Conservation (phyloP, 2,888 invertebrate genomes). For the Ernsta delagoae region DNA sequence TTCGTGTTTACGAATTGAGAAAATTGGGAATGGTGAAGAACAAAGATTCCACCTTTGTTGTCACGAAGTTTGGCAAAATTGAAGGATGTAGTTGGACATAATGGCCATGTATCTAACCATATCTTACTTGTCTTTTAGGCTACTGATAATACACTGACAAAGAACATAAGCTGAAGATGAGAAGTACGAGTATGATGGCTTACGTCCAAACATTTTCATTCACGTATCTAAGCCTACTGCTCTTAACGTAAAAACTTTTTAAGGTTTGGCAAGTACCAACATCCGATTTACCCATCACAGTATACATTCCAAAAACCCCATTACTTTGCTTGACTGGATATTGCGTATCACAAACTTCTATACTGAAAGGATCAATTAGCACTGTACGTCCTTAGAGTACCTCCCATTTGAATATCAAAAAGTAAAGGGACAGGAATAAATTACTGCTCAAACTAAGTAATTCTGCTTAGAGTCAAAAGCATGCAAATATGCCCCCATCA, state of each 20-base stretch:
- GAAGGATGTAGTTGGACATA: too few species aligned
- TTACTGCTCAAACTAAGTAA: slow-evolving; percentile 22
- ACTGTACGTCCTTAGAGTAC: slow-evolving; percentile 5
- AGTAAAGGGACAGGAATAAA: slow-evolving; percentile 22
- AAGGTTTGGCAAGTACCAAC: neutral
- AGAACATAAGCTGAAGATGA: too few species aligned
- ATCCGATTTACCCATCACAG: slow-evolving; percentile 2
- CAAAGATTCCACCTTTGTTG: too few species aligned
- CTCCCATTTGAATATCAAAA: slow-evolving; percentile 32
- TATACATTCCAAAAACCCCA: slow-evolving; percentile 1
- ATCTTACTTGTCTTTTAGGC: too few species aligned
- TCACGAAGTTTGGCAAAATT: too few species aligned
- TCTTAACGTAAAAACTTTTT: neutral
- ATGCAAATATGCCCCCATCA: slow-evolving; percentile 24
- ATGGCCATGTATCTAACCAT: too few species aligned
- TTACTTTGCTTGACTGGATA: neutral
- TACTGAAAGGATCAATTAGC: slow-evolving; percentile 13
- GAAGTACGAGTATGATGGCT: too few species aligned
- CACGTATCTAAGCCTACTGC: too few species aligned
- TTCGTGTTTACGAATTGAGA: too few species aligned
- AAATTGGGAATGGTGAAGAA: too few species aligned
- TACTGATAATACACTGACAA: too few species aligned
- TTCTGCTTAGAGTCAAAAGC: slow-evolving; percentile 26
- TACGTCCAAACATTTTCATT: too few species aligned
- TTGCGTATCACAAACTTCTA: slow-evolving; percentile 12